A percentile compares a stretch with the other conserved stretches of the same genome.
Conservation (phyloP, 2,797 vertebrate species). For the Sphenodon punctatus region DNA sequence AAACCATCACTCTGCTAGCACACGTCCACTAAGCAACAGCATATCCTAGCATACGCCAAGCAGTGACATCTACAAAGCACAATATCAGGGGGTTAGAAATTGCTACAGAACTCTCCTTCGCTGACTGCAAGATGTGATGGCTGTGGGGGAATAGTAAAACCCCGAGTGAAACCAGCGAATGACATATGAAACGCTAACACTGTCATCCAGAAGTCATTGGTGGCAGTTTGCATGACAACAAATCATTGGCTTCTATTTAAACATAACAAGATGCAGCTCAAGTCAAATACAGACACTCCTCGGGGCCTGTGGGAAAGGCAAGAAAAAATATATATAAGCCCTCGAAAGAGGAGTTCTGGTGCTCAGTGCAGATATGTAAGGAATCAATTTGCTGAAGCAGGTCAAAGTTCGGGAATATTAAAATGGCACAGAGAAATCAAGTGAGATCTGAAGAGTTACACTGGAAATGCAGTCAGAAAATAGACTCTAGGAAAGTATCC, state of each 20-base stretch:
- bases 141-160: neutral
- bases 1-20: too few species aligned
- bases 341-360: neutral
- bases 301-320: neutral
- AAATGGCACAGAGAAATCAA: neutral
- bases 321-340: too few species aligned
- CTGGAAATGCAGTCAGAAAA: neutral
- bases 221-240: constrained; percentile 39
- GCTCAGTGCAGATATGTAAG: neutral
- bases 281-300: constrained; percentile 3
- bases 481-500: neutral
- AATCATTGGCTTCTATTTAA: constrained; percentile 13
- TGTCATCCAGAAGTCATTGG: constrained; percentile 29
- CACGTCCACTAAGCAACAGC: neutral
- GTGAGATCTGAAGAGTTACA: neutral
- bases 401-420: neutral
- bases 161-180: neutral
- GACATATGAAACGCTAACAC: constrained; percentile 32
- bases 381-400: neutral
- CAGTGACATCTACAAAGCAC: neutral
- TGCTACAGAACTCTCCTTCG: constrained; percentile 16
- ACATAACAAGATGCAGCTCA: neutral
- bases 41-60: too few species aligned
- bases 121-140: constrained; percentile 20
- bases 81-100: neutral